These are phyloP conservation scores for Nomada ferruginata DNA, from an alignment of 2,888 invertebrate species.

Conservation along the genomic window DNA sequence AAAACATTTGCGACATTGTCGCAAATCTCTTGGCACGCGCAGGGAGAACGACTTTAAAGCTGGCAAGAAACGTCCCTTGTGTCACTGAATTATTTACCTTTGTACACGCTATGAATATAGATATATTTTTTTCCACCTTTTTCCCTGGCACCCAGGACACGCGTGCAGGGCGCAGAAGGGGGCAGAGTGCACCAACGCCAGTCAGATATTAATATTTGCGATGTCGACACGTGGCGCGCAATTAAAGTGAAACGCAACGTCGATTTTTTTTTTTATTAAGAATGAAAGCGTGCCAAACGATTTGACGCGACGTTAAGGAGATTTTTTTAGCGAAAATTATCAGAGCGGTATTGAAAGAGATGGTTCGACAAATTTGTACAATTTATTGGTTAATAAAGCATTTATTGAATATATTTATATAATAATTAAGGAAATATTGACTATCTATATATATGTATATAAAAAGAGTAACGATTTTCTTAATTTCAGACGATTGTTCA, in stretches of 20 bases:
- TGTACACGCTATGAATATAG: conserved; percentile 6
- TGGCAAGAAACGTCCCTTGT: conserved; percentile 3
- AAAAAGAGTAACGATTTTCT: too few relatives aligned
- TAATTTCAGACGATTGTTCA: too few relatives aligned
- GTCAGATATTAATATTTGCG: conserved; percentile 19
- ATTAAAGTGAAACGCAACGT: conserved; percentile 39
- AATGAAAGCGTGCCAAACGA: neutral
- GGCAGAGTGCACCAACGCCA: neutral
- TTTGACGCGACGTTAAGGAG: neutral
- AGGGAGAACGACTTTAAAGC: conserved; percentile 34
- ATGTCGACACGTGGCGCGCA: conserved; percentile 9
- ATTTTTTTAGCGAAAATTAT: neutral
- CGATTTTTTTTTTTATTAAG: neutral
- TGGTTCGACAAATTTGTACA: neutral
- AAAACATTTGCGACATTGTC: conserved; percentile 29
- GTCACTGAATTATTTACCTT: conserved; percentile 46
- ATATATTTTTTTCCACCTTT: neutral
- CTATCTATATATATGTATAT: too few relatives aligned
- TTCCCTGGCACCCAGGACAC: conserved; percentile 8
- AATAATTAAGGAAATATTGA: too few relatives aligned
- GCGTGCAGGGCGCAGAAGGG: neutral
- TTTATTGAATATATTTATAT: neutral
- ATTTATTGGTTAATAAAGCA: neutral
- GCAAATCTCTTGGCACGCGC: conserved; percentile 34
- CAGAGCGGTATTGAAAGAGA: neutral